Conservation (phyloP, 1,140 invertebrate genomes). For the Drosophila elegans region DNA sequence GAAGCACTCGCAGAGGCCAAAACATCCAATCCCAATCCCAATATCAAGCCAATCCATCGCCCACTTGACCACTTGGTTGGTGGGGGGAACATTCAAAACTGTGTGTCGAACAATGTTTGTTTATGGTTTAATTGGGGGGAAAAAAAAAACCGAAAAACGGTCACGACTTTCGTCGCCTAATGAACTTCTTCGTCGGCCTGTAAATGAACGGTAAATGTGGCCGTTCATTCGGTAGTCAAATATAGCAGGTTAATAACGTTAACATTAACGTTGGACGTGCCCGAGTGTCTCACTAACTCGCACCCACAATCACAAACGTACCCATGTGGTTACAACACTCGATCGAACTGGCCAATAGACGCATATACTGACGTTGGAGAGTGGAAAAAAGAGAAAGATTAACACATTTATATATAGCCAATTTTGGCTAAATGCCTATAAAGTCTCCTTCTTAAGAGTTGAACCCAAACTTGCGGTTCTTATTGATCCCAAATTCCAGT, state of each 20-base stretch:
- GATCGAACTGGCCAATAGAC: not conserved
- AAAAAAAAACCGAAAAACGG: constrained; percentile 45
- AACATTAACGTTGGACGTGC: constrained; percentile 51
- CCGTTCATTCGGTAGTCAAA: constrained; percentile 58
- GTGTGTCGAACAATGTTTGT: constrained; percentile 21
- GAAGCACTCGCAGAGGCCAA: constrained; percentile 17
- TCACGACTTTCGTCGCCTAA: constrained; percentile 41
- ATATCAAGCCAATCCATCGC: not conserved
- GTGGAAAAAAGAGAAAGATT: not conserved
- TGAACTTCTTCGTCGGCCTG: constrained; percentile 2
- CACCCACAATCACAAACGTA: not conserved
- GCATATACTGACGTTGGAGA: no score
- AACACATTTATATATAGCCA: constrained; percentile 1
- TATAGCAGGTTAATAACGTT: constrained; percentile 56
- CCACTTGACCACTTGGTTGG: constrained; percentile 15
- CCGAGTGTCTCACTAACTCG: not conserved
- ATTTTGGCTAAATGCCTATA: not conserved
- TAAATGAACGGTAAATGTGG: constrained; percentile 1
- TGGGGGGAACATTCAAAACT: constrained; percentile 18
- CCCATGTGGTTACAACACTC: constrained; percentile 1
- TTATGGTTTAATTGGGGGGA: constrained; percentile 49
- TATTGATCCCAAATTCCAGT: not conserved
- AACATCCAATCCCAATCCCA: not conserved
- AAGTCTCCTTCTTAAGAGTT: no score
- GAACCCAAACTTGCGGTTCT: not conserved